These are phyloP conservation scores for Villa cingulata DNA, from an alignment of 2,888 invertebrate species.

Conservation along the genomic window DNA sequence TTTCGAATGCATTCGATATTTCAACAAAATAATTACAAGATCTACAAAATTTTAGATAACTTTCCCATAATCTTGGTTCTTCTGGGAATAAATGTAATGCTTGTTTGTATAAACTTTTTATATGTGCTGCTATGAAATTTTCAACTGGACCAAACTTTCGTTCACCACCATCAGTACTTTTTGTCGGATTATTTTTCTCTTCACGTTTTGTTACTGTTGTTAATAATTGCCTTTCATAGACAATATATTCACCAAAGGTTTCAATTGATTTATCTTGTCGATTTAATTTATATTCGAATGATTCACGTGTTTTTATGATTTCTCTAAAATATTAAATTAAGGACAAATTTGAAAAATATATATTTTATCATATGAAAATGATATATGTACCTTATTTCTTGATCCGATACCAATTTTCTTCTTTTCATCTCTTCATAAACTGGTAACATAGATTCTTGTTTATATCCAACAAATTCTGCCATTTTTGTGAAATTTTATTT, in stretches of 20 bases:
- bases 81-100: conserved; percentile 53
- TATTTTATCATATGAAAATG: not conserved
- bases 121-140: conserved; percentile 29
- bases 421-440: conserved; percentile 69
- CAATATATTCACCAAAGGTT: conserved; percentile 6
- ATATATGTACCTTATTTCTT: conserved; percentile 49
- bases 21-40: conserved; percentile 44
- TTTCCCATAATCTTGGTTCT: conserved; percentile 61
- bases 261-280: conserved; percentile 1
- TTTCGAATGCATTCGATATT: conserved; percentile 44
- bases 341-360: too few relatives aligned
- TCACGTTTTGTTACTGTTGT: not conserved
- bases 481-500: conserved; percentile 34
- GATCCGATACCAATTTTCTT: conserved; percentile 51
- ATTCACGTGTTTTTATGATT: conserved; percentile 4
- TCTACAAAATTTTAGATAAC: conserved; percentile 66
- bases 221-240: conserved; percentile 3
- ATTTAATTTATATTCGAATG: conserved; percentile 4
- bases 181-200: not conserved
- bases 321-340: not conserved
- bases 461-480: conserved; percentile 70
- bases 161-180: not conserved
- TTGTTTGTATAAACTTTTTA: conserved; percentile 60
- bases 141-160: not conserved
- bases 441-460: conserved; percentile 63